Evolutionary conservation across 2,888 invertebrate genomes (phyloP).

Genomic region (Gibbula magus): DNA sequence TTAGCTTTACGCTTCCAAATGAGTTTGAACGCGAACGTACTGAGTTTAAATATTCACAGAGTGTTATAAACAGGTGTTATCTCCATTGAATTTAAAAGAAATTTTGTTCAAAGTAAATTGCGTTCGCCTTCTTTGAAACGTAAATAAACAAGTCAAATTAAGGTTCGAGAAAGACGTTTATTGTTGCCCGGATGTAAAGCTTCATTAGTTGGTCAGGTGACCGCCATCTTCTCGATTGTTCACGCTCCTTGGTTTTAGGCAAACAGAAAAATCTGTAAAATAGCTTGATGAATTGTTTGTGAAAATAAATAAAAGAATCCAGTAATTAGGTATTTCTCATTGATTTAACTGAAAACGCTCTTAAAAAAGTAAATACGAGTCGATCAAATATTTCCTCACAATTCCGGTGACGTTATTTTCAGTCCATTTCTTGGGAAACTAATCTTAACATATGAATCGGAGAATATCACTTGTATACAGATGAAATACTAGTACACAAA

Average conservation of each 20-base stretch:
- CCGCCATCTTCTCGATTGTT: neutral
- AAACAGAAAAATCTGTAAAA: neutral
- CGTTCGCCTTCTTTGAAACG: conserved; percentile 13
- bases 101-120: neutral
- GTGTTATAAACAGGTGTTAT: conserved; percentile 13
- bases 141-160: neutral
- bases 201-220: conserved; percentile 14
- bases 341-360: too few relatives aligned
- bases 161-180: neutral
- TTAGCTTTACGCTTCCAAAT: neutral
- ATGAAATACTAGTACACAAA: too few relatives aligned
- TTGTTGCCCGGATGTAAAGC: neutral
- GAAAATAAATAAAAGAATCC: too few relatives aligned
- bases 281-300: too few relatives aligned
- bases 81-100: neutral
- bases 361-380: too few relatives aligned
- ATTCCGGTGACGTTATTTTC: too few relatives aligned
- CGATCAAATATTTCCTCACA: too few relatives aligned
- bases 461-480: too few relatives aligned
- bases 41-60: neutral
- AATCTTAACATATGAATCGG: too few relatives aligned
- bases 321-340: too few relatives aligned
- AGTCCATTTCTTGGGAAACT: too few relatives aligned
- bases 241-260: neutral
- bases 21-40: neutral